Conservation (phyloP, 2,888 invertebrate genomes). For the Ligdia adustata region DNA sequence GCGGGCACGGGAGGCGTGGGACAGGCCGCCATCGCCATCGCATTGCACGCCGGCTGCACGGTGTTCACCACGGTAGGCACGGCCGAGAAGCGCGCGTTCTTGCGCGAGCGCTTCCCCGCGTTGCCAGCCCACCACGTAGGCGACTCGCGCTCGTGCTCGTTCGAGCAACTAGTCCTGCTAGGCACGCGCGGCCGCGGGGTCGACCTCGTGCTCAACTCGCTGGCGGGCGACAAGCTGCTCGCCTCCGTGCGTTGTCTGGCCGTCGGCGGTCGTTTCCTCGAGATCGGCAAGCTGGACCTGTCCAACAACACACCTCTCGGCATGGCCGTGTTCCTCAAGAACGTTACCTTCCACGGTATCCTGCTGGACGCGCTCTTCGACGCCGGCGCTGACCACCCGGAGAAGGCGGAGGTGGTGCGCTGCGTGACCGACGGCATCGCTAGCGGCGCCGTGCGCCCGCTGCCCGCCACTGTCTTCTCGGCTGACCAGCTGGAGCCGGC, state of each 20-base stretch:
- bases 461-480: slow-evolving; percentile 94
- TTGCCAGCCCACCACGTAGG: slow-evolving; percentile 92
- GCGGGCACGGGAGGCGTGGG: slow-evolving; percentile 98
- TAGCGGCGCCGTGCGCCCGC: slow-evolving; percentile 93
- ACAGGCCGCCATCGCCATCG: slow-evolving; percentile 97
- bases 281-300: slow-evolving; percentile 99
- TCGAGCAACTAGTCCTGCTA: slow-evolving; percentile 94
- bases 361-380: slow-evolving; percentile 97
- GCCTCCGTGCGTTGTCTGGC: slow-evolving; percentile 97
- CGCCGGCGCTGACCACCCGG: slow-evolving; percentile 80
- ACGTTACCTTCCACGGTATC: slow-evolving; percentile 98
- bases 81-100: slow-evolving; percentile 92
- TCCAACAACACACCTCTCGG: slow-evolving; percentile 96
- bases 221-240: slow-evolving; percentile 97
- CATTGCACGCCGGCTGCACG: slow-evolving; percentile 93
- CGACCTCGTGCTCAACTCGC: slow-evolving; percentile 96
- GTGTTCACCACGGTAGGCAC: slow-evolving; percentile 97
- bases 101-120: slow-evolving; percentile 91
- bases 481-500: slow-evolving; percentile 96
- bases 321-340: slow-evolving; percentile 97
- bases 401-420: slow-evolving; percentile 89
- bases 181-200: slow-evolving; percentile 96
- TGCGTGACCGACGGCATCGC: slow-evolving; percentile 94
- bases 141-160: slow-evolving; percentile 95
- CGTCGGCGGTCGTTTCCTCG: slow-evolving; percentile 96